Base-by-base conservation (phyloP, 2,888 invertebrate species). In the Agonum fuliginosum region DNA sequence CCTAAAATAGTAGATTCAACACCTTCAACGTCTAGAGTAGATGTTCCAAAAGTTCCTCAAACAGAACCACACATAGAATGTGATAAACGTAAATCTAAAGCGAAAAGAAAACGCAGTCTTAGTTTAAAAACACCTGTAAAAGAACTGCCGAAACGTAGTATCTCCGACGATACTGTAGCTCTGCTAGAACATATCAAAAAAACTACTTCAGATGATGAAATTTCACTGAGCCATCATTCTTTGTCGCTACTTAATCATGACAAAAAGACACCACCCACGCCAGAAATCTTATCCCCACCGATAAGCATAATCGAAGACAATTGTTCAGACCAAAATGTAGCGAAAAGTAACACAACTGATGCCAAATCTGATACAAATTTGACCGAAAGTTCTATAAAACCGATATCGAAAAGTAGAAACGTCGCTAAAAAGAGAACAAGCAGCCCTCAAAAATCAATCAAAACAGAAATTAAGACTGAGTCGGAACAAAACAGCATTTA, bases 81-180 rank as follows among this genome's bases (percentile, higher is more conserved):
- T n/a, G n/a, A n/a, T n/a, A n/a, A n/a, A n/a, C n/a, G n/a, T 12
- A 46, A 46, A 17, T n/a, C 24, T 58, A 67, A 17, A 20, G 3
- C 17, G n/a, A 69, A 41, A 41, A 22, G 46, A 12, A 43, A 69
- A 46, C 14, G 4, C n/a, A 69, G 22, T 46, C 22, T 69, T 19
- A 41, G 43, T 69, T 43, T 43, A 3, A 43, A 69, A 69, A 5
- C n/a, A 10, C 10, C 12, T 12, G 48, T 2, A 48, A 2, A 6
- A 30, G 34, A 22, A 37, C 20, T 14, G n/a, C 1, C 8, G 17
- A 69, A 30, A 30, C 17, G 8, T n/a, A 10, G 12, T 10, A n/a
- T 37, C 37, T 10, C 3, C 1, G 27, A 17, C 17, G 69, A 69
- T 8, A 22, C 14, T 27, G 2, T 58, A 8, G 24, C n/a, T 17